phyloP scores from a whole-genome alignment of 2,113 vertebrate genomes.

The Tursiops truncatus region DNA sequence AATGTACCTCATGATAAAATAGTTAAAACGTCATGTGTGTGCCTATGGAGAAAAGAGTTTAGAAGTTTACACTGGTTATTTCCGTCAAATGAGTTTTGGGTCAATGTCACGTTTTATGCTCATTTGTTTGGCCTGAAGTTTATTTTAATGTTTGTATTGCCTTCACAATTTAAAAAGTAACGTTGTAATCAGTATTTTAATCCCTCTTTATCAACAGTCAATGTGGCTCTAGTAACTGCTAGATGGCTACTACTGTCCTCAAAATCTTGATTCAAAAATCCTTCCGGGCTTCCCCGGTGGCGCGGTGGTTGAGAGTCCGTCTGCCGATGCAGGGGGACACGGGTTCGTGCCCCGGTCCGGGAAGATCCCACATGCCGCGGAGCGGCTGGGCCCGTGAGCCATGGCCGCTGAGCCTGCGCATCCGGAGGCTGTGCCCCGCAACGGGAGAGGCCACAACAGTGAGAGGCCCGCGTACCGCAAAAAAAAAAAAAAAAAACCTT shows the following conservation, averaged over 20 bases:
- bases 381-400: too few species aligned
- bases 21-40: background rate
- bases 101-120: background rate
- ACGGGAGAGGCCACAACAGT: too few species aligned
- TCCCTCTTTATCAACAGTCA: conserved; percentile 29
- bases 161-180: background rate
- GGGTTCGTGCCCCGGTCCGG: too few species aligned
- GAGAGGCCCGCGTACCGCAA: too few species aligned
- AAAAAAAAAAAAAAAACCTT: background rate
- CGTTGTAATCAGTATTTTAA: background rate
- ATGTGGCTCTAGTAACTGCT: background rate
- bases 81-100: background rate
- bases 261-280: conserved; percentile 37
- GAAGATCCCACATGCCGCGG: too few species aligned
- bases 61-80: background rate
- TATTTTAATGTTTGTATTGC: background rate
- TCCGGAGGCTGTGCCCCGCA: too few species aligned
- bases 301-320: too few species aligned
- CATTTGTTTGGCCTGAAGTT: background rate
- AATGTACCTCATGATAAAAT: background rate
- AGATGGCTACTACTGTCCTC: background rate
- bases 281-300: background rate
- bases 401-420: too few species aligned
- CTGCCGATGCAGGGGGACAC: too few species aligned
- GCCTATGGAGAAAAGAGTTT: background rate